Evolutionary conservation across 1,140 invertebrate genomes (phyloP).

Genomic region (Heliconius hewitsoni): DNA sequence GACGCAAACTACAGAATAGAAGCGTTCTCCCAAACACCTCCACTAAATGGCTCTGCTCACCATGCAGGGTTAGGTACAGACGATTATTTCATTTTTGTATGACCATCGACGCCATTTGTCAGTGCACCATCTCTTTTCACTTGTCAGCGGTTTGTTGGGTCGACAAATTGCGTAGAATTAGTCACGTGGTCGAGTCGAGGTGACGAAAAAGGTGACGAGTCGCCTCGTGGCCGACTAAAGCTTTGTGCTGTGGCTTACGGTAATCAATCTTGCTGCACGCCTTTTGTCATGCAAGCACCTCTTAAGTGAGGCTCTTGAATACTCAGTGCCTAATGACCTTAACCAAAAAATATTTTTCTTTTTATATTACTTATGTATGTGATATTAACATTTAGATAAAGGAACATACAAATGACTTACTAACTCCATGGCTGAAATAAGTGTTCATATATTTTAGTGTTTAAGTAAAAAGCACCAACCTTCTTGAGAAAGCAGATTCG

Average conservation of each 20-base stretch:
- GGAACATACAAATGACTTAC: not conserved
- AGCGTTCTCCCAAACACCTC: slow-evolving; percentile 77
- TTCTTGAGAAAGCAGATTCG: slow-evolving; percentile 95
- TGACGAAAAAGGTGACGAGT: slow-evolving; percentile 79
- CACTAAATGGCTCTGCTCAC: slow-evolving; percentile 74
- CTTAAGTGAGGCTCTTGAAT: slow-evolving; percentile 40
- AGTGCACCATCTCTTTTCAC: slow-evolving; percentile 78
- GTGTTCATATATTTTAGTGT: not conserved
- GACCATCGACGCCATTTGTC: slow-evolving; percentile 77
- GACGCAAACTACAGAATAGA: slow-evolving; percentile 76
- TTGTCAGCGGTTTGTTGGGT: slow-evolving; percentile 66
- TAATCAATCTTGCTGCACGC: slow-evolving; percentile 69
- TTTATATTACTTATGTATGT: not conserved
- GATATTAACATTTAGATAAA: slow-evolving; percentile 1
- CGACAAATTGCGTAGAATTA: slow-evolving; percentile 79
- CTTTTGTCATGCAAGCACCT: slow-evolving; percentile 68
- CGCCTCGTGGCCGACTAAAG: slow-evolving; percentile 53
- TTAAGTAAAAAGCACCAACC: slow-evolving; percentile 80
- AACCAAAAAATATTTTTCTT: slow-evolving; percentile 17
- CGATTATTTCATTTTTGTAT: slow-evolving; percentile 81
- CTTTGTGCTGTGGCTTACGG: slow-evolving; percentile 86
- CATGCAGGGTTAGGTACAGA: slow-evolving; percentile 72
- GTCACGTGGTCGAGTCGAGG: slow-evolving; percentile 74
- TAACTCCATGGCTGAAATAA: not conserved
- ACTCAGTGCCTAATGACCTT: slow-evolving; percentile 34